phyloP scores from a whole-genome alignment of 2,888 invertebrate species.

The Hyles lineata region DNA sequence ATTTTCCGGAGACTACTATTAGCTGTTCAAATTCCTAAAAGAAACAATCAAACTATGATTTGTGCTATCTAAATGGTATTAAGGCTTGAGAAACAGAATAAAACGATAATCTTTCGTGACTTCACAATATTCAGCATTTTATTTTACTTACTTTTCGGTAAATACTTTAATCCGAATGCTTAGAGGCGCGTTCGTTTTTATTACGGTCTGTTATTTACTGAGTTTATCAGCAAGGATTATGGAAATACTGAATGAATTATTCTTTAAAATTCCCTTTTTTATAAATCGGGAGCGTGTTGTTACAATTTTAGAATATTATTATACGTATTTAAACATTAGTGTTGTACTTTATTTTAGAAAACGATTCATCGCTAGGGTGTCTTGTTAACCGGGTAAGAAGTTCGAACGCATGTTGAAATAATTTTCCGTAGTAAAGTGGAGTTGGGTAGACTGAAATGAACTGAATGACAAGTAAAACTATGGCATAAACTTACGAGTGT shows the following conservation, averaged over 20 bases:
- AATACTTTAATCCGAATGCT: constrained; percentile 29
- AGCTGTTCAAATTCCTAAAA: background rate
- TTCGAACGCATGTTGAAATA: no score
- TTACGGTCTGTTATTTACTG: constrained; percentile 22
- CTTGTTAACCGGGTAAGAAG: no score
- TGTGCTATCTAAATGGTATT: background rate
- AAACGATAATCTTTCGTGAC: constrained; percentile 29
- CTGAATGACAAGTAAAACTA: no score
- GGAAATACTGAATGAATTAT: background rate
- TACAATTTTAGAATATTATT: background rate
- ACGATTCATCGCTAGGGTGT: no score
- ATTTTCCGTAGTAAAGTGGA: no score
- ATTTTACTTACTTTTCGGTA: constrained; percentile 28
- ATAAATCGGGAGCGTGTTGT: background rate
- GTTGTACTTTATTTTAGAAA: no score
- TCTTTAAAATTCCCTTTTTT: background rate
- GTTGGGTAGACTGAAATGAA: no score
- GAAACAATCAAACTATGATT: background rate
- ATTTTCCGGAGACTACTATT: background rate
- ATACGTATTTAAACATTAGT: no score
- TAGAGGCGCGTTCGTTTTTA: constrained; percentile 3
- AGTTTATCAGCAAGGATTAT: constrained; percentile 4
- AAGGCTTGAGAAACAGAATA: background rate
- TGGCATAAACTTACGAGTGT: no score
- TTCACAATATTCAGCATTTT: constrained; percentile 21